These are phyloP conservation scores for Falco punctatus DNA, from an alignment of 2,113 vertebrate species.

Conservation along the genomic window DNA sequence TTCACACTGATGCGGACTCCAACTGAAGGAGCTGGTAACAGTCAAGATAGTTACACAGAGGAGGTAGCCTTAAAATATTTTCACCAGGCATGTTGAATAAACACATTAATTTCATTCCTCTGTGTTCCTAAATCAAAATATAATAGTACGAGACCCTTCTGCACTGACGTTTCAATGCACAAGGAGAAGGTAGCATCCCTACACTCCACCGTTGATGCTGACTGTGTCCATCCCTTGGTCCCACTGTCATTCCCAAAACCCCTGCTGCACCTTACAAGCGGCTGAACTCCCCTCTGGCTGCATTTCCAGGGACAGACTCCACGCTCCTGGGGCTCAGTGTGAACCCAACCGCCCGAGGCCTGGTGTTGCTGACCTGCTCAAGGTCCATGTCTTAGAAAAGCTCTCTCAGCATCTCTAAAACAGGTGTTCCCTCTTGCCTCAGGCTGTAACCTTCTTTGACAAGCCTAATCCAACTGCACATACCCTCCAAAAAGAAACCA, in stretches of 20 bases:
- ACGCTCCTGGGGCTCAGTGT: background rate
- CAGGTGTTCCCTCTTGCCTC: background rate
- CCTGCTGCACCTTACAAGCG: background rate
- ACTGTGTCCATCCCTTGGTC: background rate
- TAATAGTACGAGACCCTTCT: background rate
- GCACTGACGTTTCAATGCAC: background rate
- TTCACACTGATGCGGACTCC: slow-evolving; percentile 62
- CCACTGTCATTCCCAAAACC: background rate
- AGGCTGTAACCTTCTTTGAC: background rate
- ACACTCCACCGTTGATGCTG: accelerated
- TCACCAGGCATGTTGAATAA: background rate
- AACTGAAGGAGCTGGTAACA: slow-evolving; percentile 45
- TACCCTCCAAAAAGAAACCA: background rate
- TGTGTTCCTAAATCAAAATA: background rate
- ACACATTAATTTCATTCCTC: background rate
- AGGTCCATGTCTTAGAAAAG: background rate
- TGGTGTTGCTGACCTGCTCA: background rate
- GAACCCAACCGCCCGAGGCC: background rate
- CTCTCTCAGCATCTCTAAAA: background rate
- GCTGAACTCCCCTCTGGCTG: background rate
- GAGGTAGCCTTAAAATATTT: slow-evolving; percentile 40
- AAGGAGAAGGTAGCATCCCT: background rate
- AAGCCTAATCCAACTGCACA: background rate
- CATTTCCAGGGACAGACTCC: background rate
- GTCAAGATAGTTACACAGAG: slow-evolving; percentile 35